Base-by-base conservation (phyloP, 1,140 invertebrate species). In the Orius laevigatus region DNA sequence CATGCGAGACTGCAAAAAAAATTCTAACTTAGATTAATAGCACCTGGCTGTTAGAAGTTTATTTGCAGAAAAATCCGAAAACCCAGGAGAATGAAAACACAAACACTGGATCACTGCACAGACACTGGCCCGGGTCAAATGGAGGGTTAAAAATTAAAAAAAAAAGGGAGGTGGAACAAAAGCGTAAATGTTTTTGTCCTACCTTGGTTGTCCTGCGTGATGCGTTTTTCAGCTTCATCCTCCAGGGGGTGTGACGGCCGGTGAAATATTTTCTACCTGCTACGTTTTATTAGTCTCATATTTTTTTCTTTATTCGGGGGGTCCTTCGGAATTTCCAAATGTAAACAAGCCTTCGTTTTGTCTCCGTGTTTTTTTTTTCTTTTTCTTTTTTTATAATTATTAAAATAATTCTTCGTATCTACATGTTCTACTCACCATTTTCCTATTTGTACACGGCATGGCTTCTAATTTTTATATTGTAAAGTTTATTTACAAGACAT, bases 371-470 rank as follows among this genome's bases (percentile, higher is more conserved):
- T 12, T 38, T 38, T 16, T 38, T 16, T 12, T 16, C 36, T 12
- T 38, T 38, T 38, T 16, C 36, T 38, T 38, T 16, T n/a, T 38
- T 38, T 38, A 12, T 42, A 16, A 16, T 42, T 16, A 42, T 42
- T 42, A 42, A n/a, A 42, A 42, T 16, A 16, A 42, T n/a, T 42
- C 19, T 19, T 42, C 16, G 11, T 52, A 52, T 52, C 51, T 52
- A 52, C 51, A 52, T 20, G 34, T 50, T 43, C 52, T 50, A 53
- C 52, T 53, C 48, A 53, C 52, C 52, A 44, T 50, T 39, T 42
- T 34, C 15, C 40, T 43, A 53, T 53, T 53, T 53, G 51, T 52
- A 52, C 51, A 52, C 45, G 45, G 46, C 51, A 45, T 50, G 42
- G 49, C 49, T 39, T 38, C 47, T 39, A 15, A 52, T 18, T 6